Evolutionary conservation across 64 coral and sea anemone genomes (phyloP).

Genomic region (Astreopora myriophthalma): DNA sequence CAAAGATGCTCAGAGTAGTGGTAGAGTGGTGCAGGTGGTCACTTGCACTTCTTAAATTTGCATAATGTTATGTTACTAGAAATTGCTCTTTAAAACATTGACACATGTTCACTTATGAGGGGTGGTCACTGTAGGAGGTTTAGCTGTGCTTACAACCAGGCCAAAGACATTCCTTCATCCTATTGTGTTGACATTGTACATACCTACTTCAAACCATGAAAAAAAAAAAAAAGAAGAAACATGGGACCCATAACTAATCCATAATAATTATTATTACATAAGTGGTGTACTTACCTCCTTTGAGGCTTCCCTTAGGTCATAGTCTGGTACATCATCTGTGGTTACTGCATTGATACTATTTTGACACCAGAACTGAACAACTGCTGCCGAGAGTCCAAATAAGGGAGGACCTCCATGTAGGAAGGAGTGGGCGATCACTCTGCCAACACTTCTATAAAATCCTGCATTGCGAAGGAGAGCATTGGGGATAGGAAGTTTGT

Average conservation of each 20-base stretch:
- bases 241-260: neutral
- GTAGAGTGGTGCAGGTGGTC: too few species aligned
- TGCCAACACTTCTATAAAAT: conserved; percentile 14
- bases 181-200: neutral
- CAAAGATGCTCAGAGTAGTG: too few species aligned
- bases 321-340: conserved; percentile 26
- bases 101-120: too few species aligned
- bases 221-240: neutral
- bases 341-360: neutral
- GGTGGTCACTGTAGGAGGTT: too few species aligned
- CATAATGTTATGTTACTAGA: too few species aligned
- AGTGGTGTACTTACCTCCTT: conserved; percentile 3
- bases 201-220: neutral
- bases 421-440: conserved; percentile 50
- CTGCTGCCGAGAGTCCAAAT: conserved; percentile 15
- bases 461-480: neutral
- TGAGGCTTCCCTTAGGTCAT: conserved; percentile 24
- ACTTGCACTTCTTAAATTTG: too few species aligned
- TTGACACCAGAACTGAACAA: conserved; percentile 31
- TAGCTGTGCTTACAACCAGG: too few species aligned
- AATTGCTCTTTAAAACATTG: too few species aligned
- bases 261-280: neutral
- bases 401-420: conserved; percentile 31
- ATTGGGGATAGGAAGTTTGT: conserved; percentile 28
- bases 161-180: too few species aligned